These are phyloP conservation scores for Melanotaenia nigrans DNA, from an alignment of 2,797 vertebrate genomes.

Conservation along the genomic window DNA sequence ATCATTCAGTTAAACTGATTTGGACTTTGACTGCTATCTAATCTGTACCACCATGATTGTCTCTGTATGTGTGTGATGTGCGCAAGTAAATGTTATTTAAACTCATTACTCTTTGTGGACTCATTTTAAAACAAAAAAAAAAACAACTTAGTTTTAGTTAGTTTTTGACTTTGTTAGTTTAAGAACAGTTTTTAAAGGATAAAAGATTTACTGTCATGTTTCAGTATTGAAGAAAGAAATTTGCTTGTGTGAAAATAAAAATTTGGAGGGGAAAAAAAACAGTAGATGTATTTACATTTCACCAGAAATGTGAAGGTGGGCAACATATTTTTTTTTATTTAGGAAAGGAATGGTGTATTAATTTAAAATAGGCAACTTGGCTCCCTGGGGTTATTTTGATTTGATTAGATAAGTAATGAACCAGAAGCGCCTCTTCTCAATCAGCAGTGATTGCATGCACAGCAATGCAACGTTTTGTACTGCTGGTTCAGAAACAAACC, in stretches of 20 bases:
- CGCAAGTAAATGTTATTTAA: slow-evolving; percentile 88
- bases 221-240: neutral
- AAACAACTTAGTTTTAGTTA: neutral
- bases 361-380: neutral
- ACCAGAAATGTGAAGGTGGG: neutral
- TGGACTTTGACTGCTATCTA: slow-evolving; percentile 60
- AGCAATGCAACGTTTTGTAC: slow-evolving; percentile 26
- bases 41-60: slow-evolving; percentile 75
- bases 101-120: slow-evolving; percentile 41
- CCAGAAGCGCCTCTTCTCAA: slow-evolving; percentile 3
- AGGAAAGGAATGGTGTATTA: neutral
- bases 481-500: slow-evolving; percentile 11
- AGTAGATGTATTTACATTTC: neutral
- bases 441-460: slow-evolving; percentile 20
- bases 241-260: neutral
- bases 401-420: slow-evolving; percentile 13
- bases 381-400: slow-evolving; percentile 8
- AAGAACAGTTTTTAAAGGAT: neutral
- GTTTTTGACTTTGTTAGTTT: neutral
- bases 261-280: neutral
- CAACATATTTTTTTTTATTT: neutral
- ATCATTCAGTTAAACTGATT: slow-evolving; percentile 36
- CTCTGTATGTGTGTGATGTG: slow-evolving; percentile 72
- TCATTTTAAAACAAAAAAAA: neutral
- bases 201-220: neutral